Percentiles rank a stretch among this genome's conserved stretches.
phyloP scores from a whole-genome alignment of 1,140 invertebrate species.

The Euura lappo region DNA sequence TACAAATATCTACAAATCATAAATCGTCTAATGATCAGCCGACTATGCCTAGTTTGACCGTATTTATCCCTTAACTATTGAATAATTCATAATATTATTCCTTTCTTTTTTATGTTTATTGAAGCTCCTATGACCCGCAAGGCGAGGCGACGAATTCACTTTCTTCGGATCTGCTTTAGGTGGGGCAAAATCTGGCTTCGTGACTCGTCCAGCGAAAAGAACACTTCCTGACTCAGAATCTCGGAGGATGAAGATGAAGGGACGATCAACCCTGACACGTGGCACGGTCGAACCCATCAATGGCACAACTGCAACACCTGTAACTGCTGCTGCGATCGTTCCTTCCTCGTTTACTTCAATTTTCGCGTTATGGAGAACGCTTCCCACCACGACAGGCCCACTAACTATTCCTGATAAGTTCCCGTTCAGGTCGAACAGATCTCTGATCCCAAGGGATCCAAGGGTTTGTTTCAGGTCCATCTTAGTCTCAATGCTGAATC shows the following conservation, averaged over 20 bases:
- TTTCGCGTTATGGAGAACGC: conserved; percentile 77
- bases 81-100: no score
- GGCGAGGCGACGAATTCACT: no score
- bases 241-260: conserved; percentile 76
- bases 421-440: conserved; percentile 70
- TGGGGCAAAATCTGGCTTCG: conserved; percentile 51
- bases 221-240: conserved; percentile 65
- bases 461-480: conserved; percentile 63
- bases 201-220: conserved; percentile 72
- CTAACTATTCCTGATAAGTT: conserved; percentile 70
- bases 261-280: conserved; percentile 67
- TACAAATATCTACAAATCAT: no score
- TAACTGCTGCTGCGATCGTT: conserved; percentile 75
- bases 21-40: no score
- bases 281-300: conserved; percentile 62
- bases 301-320: conserved; percentile 64
- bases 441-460: conserved; percentile 66
- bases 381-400: conserved; percentile 59
- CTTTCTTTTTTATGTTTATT: no score
- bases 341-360: conserved; percentile 86
- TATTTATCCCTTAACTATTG: no score
- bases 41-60: no score
- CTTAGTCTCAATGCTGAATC: conserved; percentile 72
- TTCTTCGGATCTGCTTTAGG: no score
- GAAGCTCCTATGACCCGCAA: no score